phyloP scores from a whole-genome alignment of 30 jellyfish, hydroid and myxozoan species.

The Hydractinia symbiolongicarpus region DNA sequence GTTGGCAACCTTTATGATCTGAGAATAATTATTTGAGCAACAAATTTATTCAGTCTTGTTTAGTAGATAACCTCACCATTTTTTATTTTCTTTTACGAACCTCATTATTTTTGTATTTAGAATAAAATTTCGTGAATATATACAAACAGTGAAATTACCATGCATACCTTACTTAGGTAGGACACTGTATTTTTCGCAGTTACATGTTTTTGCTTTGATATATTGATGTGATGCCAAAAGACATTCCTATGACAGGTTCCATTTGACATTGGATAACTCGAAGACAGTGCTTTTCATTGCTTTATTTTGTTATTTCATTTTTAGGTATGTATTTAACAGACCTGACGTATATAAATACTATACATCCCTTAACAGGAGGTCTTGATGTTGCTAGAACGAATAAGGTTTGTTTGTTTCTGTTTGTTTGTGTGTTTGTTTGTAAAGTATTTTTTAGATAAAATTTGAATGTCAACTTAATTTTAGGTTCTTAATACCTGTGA shows the following conservation, averaged over 20 bases:
- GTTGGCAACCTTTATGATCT: too few species aligned
- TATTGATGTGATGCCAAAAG: background rate
- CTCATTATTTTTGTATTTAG: slow-evolving; percentile 13
- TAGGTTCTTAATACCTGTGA: background rate
- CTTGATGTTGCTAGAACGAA: slow-evolving; percentile 51
- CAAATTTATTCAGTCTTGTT: too few species aligned
- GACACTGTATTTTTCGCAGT: too few species aligned
- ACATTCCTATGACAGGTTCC: background rate
- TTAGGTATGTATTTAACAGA: slow-evolving; percentile 90
- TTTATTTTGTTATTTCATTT: background rate
- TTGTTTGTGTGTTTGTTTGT: background rate
- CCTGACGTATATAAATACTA: slow-evolving; percentile 75
- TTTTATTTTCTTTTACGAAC: too few species aligned
- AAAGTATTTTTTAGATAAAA: background rate
- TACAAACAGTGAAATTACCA: slow-evolving; percentile 52
- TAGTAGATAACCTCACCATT: too few species aligned
- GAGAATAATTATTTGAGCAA: too few species aligned
- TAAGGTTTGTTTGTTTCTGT: slow-evolving; percentile 31
- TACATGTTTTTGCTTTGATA: too few species aligned
- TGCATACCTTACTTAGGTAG: slow-evolving; percentile 78
- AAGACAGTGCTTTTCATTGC: background rate
- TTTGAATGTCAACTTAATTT: background rate
- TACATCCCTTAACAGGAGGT: slow-evolving; percentile 90
- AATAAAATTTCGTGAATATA: slow-evolving; percentile 32
- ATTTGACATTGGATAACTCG: background rate